phyloP scores from a whole-genome alignment of 2,113 vertebrate genomes.

The Ivindomyrus marchei region DNA sequence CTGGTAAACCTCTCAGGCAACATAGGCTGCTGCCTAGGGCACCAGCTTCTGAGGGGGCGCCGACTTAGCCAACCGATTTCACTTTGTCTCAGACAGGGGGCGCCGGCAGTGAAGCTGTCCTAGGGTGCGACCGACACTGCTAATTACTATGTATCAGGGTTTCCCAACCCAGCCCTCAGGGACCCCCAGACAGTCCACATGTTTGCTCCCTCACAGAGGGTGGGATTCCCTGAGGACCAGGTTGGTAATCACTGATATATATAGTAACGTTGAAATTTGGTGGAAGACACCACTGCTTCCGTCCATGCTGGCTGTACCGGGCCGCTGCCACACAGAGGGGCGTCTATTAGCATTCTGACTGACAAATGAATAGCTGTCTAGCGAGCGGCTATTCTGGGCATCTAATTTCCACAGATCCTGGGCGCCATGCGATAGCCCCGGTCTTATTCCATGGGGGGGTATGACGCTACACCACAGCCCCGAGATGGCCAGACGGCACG shows the following conservation, averaged over 20 bases:
- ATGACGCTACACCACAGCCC: background rate
- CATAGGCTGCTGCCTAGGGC: background rate
- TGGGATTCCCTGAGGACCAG: background rate
- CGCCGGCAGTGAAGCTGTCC: background rate
- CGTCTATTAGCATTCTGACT: slow-evolving; percentile 40
- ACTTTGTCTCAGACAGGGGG: too few relatives aligned
- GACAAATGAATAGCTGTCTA: slow-evolving; percentile 52
- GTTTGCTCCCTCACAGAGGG: background rate
- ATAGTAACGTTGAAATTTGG: background rate
- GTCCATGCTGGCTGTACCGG: background rate
- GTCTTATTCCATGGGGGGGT: slow-evolving; percentile 47
- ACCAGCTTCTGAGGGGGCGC: background rate
- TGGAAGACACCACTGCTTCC: background rate
- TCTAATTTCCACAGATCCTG: slow-evolving; percentile 56
- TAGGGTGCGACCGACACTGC: background rate
- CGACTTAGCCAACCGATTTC: too few relatives aligned
- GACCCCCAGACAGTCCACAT: background rate
- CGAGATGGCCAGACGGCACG: slow-evolving; percentile 15
- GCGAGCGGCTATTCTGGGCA: slow-evolving; percentile 41
- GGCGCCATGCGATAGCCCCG: slow-evolving; percentile 58
- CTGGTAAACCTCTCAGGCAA: background rate
- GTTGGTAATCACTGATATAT: background rate
- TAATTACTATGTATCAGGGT: background rate
- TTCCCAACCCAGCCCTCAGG: background rate
- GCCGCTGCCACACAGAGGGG: slow-evolving; percentile 7